phyloP scores from a whole-genome alignment of 2,888 invertebrate genomes.

The Lasius platythorax region DNA sequence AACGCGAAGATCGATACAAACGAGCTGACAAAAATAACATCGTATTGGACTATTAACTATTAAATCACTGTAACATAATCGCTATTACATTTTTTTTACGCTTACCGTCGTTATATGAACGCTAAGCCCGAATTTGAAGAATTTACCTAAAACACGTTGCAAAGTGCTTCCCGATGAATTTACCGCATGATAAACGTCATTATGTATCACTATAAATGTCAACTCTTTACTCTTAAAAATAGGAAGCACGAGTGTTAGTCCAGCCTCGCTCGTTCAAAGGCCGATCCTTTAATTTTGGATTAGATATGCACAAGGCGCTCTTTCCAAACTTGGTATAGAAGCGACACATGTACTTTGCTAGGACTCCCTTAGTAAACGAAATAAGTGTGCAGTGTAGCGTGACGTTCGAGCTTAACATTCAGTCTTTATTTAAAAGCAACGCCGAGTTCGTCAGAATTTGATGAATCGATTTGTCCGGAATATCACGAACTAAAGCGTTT shows the following conservation, averaged over 20 bases:
- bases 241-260: constrained; percentile 5
- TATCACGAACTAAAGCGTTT: neutral
- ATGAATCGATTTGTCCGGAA: neutral
- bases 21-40: constrained; percentile 16
- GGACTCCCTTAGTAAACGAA: constrained; percentile 21
- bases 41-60: neutral
- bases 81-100: neutral
- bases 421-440: constrained; percentile 17
- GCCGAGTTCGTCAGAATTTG: neutral
- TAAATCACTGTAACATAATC: constrained; percentile 6
- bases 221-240: neutral
- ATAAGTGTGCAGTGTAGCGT: neutral
- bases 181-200: constrained; percentile 40
- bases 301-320: neutral
- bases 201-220: constrained; percentile 29
- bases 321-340: constrained; percentile 25
- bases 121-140: neutral
- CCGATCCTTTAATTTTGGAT: constrained; percentile 45
- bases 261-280: constrained; percentile 1
- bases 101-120: neutral
- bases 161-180: constrained; percentile 48
- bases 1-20: constrained; percentile 25
- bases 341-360: constrained; percentile 8
- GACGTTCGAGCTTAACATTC: constrained; percentile 11
- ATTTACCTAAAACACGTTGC: neutral